Percentiles rank a stretch among this genome's conserved stretches.
Conservation (phyloP, 2,113 vertebrate species). For the Bufo bufo region DNA sequence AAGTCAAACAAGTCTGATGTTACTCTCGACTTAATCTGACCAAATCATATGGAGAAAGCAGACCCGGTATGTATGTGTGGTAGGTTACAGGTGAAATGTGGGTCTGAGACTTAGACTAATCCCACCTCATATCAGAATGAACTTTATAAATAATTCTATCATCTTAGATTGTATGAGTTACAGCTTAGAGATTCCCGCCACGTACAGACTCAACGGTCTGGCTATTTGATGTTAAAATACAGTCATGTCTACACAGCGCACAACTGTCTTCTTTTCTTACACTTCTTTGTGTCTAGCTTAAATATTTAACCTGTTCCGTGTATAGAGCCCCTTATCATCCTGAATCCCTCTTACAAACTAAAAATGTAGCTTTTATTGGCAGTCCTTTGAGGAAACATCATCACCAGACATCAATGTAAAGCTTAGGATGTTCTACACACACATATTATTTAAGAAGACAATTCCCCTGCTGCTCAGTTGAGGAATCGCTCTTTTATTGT, state of each 20-base stretch:
- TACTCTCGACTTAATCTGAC: not conserved
- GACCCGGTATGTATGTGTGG: not conserved
- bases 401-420: not conserved
- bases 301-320: slow-evolving; percentile 3
- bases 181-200: not conserved
- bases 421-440: not conserved
- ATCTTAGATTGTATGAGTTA: slow-evolving; percentile 14
- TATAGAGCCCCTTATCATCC: not conserved
- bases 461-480: not conserved
- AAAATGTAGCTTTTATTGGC: not conserved
- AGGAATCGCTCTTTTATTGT: not conserved
- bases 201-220: slow-evolving; percentile 2
- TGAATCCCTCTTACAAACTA: not conserved
- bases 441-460: not conserved
- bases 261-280: not conserved
- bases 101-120: slow-evolving; percentile 13
- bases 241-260: slow-evolving; percentile 1
- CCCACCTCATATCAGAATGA: slow-evolving; percentile 24
- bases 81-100: slow-evolving; percentile 31
- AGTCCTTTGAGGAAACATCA: not conserved
- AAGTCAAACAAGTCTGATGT: not conserved
- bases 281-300: slow-evolving; percentile 15
- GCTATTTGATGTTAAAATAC: slow-evolving; percentile 24
- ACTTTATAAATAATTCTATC: slow-evolving; percentile 46
- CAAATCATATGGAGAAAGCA: not conserved